phyloP scores from a whole-genome alignment of 2,888 invertebrate genomes.

The Julus scanicus region DNA sequence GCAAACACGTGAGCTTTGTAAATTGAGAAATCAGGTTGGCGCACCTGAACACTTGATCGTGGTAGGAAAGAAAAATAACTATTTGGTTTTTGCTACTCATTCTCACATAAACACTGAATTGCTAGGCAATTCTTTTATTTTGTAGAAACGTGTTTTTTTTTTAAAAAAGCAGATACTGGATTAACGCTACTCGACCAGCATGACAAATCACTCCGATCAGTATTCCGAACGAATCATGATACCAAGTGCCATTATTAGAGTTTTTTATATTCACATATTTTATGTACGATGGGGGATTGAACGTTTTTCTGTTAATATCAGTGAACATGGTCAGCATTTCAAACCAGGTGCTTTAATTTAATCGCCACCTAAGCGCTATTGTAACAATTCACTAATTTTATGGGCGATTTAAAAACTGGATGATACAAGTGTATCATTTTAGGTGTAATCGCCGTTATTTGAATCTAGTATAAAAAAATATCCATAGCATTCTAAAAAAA shows the following conservation, averaged over 20 bases:
- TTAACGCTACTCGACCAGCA: background rate
- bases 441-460: background rate
- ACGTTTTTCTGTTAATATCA: background rate
- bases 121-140: conserved; percentile 5
- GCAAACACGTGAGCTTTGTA: too few species aligned
- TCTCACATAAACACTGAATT: background rate
- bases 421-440: too few species aligned
- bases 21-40: background rate
- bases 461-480: background rate
- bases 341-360: conserved; percentile 5
- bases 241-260: conserved; percentile 36
- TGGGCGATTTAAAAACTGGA: background rate
- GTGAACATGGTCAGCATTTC: conserved; percentile 30
- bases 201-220: conserved; percentile 32
- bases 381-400: background rate
- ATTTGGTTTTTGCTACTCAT: background rate
- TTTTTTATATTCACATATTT: conserved; percentile 40
- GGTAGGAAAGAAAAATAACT: background rate
- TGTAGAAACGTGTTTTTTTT: background rate
- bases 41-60: background rate
- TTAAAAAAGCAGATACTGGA: background rate
- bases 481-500: background rate
- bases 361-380: background rate
- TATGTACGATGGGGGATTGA: background rate
- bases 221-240: conserved; percentile 34